Percentiles rank a stretch among this genome's conserved stretches.
Conservation (phyloP, 2,113 vertebrate genomes). For the Caretta caretta region DNA sequence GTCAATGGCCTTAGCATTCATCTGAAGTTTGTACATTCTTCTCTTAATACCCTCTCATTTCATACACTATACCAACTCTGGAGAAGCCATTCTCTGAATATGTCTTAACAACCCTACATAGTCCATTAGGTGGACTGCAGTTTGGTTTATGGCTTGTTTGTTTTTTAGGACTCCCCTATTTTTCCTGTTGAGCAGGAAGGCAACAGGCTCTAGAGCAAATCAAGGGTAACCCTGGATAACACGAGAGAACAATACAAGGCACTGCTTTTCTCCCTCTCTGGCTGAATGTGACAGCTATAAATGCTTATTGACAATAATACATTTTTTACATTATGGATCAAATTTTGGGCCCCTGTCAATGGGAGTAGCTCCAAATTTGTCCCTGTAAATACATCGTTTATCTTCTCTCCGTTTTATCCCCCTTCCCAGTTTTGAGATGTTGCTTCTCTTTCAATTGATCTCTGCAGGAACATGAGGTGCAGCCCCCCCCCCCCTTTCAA, state of each 20-base stretch:
- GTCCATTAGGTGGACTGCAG: background rate
- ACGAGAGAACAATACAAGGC: background rate
- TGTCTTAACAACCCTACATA: background rate
- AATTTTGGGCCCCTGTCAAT: background rate
- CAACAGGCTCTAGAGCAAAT: background rate
- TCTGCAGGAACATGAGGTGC: background rate
- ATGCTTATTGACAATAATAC: background rate
- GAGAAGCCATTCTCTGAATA: background rate
- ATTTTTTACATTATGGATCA: background rate
- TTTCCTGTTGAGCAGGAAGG: background rate
- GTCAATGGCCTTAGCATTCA: background rate
- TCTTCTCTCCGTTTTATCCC: too few species aligned
- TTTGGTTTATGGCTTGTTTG: background rate
- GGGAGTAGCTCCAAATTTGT: background rate
- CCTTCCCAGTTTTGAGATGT: background rate
- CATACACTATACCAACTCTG: background rate
- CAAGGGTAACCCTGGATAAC: background rate
- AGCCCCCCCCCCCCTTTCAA: background rate
- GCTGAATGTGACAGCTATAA: background rate
- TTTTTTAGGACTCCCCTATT: background rate
- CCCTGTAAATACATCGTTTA: background rate
- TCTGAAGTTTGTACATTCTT: background rate
- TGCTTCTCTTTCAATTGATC: background rate
- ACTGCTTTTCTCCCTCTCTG: background rate
- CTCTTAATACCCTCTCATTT: background rate